Evolutionary conservation across 2,797 vertebrate species (phyloP), one percentile per base, ranked within the genome.

Genomic region (Eurystomus glaucurus): DNA sequence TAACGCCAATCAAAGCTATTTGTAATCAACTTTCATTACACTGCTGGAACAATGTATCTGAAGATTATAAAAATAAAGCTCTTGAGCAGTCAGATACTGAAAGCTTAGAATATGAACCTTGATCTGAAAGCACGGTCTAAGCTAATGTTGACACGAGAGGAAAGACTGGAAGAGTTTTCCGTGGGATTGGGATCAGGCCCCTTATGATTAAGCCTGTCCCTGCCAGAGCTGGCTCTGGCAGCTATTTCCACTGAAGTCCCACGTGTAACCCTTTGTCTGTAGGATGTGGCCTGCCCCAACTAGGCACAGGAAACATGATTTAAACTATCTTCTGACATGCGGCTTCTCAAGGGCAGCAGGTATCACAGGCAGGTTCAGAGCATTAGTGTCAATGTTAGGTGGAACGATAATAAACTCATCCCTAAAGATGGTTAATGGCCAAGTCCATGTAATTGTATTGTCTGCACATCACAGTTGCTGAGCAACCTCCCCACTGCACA

Each of bases 401-500:
- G 65, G 70, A 83, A 45, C 29, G 69, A 33, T 19, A 72, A 21
- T 12, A 72, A 58, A 48, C 12, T 58, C 57, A 11, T 37, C 45
- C 64, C 64, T 81, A 37, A 64, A 52, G 50, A 58, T 5, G 10
- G 21, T 29, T 87, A 84, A 75, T 45, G 50, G 39, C 57, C 33
- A 58, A 69, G 45, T 17, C 68, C 33, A 23, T 1, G 0, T 48
- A 52, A 75, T 70, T 69, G 74, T 62, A 62, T 39, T 55, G 70
- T 52, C 86, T 60, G 61, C 31, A 51, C 23, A 31, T 39, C 58
- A 64, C 22, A 61, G 74, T 76, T 84, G 82, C 82, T 60, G 60
- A 92, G 74, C 93, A 97, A 96, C 88, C 26, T 71, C 86, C 26
- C 72, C 5, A 11, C 39, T 50, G 43, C 45, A 57, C 45, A 64